Base-by-base conservation (phyloP, 2,113 vertebrate genomes). In the Amphilophus citrinellus region DNA sequence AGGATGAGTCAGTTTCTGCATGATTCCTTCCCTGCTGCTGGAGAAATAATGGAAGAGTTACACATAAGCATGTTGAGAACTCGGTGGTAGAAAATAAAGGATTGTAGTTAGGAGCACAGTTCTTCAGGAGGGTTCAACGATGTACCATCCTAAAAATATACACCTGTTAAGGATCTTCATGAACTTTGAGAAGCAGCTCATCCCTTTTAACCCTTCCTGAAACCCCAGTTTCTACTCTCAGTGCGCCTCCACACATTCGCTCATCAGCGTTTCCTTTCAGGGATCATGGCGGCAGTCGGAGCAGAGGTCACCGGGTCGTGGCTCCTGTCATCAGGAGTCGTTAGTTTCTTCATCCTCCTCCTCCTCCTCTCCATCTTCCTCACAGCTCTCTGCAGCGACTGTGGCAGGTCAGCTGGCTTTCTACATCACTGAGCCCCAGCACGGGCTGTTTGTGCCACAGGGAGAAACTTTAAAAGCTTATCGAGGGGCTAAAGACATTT, bases 351-450 rank as follows among this genome's bases (percentile, higher is more conserved):
- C 73, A 4, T 94, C 76, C 3, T 94, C 76, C 84, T 95, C 88
- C 14, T 96, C 61, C 27, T 95, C 78, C 83, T 95, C 60, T 77
- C 90, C 80, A 76, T 96, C 82, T 85, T 93, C 44, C 84, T 96
- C 83, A 83, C 89, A 0, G 56, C 87, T 53, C 88, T 96, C 30
- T 96, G 96, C 87, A 90, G 86, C 13, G 73, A 89, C 63, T 96
- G 96, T 61, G 61, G 18, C 62, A 95, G 91, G 96, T 96, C 35
- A 88, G 93, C 8, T 11, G 3, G 27, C 30, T 37, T 32, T 20
- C 5, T 3, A 42, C 35, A 18, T 30, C 24, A 2, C 39, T 30
- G 10, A 1, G 32, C 22, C 6, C 10, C 27, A 11, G 2, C 4
- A 10, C 3, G 56, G 20, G n/a, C n/a, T 39, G 1, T 4, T 47